Conservation (phyloP, 2,888 invertebrate genomes). For the Rhaphigaster nebulosa region DNA sequence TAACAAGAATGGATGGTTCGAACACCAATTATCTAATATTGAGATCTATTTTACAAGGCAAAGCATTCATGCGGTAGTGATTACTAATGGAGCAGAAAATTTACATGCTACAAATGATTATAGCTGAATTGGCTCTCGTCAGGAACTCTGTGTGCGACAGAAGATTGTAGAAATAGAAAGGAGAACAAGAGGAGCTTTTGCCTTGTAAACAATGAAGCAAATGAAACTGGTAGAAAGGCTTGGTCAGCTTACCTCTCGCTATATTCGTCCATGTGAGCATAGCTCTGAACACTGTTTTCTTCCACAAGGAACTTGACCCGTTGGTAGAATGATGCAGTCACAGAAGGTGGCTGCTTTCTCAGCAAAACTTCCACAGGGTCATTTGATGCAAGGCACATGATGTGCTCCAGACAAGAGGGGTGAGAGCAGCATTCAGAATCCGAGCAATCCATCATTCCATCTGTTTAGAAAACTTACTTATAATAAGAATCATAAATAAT, state of each 20-base stretch:
- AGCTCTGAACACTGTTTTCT: constrained; percentile 98
- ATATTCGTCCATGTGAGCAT: constrained; percentile 97
- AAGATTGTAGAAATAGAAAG: constrained; percentile 50
- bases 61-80: constrained; percentile 59
- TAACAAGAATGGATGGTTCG: constrained; percentile 39
- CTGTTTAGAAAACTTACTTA: constrained; percentile 71
- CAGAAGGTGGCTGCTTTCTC: constrained; percentile 95
- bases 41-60: constrained; percentile 61
- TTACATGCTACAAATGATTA: constrained; percentile 58
- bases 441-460: constrained; percentile 98
- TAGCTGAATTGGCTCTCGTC: constrained; percentile 54
- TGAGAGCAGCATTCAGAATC: constrained; percentile 98
- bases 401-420: constrained; percentile 87
- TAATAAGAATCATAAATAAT: neutral
- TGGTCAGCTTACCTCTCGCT: constrained; percentile 91
- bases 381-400: constrained; percentile 95
- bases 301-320: constrained; percentile 98
- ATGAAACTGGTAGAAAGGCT: neutral
- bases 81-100: constrained; percentile 46
- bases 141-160: constrained; percentile 51
- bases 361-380: constrained; percentile 97
- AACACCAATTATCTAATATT: constrained; percentile 42
- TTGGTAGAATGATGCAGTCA: constrained; percentile 97
- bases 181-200: constrained; percentile 55
- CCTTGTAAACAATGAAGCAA: constrained; percentile 58